phyloP scores from a whole-genome alignment of 1,140 invertebrate species.

The Aplysia californica region DNA sequence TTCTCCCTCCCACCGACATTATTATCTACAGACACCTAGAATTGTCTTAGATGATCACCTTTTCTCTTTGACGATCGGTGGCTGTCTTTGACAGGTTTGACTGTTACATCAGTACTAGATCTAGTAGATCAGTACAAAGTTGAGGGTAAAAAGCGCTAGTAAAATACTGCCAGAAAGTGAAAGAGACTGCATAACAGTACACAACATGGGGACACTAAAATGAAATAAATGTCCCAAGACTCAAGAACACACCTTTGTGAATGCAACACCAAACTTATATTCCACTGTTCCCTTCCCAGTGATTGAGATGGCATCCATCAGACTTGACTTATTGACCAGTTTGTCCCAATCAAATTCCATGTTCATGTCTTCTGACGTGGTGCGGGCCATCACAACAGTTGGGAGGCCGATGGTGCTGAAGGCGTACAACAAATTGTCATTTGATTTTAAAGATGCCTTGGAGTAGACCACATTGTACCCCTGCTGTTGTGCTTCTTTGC shows the following conservation, averaged over 20 bases:
- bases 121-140: too few relatives aligned
- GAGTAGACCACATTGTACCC: slow-evolving; percentile 40
- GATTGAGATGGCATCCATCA: slow-evolving; percentile 28
- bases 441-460: slow-evolving; percentile 30
- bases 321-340: slow-evolving; percentile 21
- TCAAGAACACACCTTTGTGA: slow-evolving; percentile 51
- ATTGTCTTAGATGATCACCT: too few relatives aligned
- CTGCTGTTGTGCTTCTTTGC: slow-evolving; percentile 5
- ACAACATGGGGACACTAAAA: too few relatives aligned
- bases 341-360: slow-evolving; percentile 40
- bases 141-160: too few relatives aligned
- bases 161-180: too few relatives aligned
- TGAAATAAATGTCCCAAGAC: too few relatives aligned
- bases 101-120: too few relatives aligned
- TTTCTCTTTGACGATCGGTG: too few relatives aligned
- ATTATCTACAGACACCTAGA: too few relatives aligned
- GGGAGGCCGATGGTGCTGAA: slow-evolving; percentile 41
- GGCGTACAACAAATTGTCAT: slow-evolving; percentile 44
- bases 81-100: too few relatives aligned
- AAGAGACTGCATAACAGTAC: too few relatives aligned
- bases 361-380: not conserved
- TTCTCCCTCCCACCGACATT: too few relatives aligned
- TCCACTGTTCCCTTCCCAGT: slow-evolving; percentile 16
- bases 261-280: slow-evolving; percentile 43
- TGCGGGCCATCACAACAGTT: slow-evolving; percentile 35